Percentiles rank a stretch among this genome's conserved stretches.
phyloP scores from a whole-genome alignment of 1,140 invertebrate genomes.

The Anastrepha ludens region DNA sequence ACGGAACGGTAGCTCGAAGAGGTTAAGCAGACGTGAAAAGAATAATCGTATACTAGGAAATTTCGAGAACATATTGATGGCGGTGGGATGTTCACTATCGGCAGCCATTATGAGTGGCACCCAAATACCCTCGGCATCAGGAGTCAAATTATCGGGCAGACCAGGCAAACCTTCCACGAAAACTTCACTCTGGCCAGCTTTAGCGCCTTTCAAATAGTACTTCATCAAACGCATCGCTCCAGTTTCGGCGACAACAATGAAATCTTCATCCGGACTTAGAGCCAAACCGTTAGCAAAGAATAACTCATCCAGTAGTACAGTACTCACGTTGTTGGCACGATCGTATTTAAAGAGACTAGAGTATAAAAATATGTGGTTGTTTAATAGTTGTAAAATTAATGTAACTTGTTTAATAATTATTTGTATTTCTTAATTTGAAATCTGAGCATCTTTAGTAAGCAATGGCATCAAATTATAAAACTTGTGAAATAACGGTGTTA shows the following conservation, averaged over 20 bases:
- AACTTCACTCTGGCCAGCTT: slow-evolving; percentile 81
- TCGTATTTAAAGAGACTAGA: slow-evolving; percentile 76
- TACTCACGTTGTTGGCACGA: slow-evolving; percentile 76
- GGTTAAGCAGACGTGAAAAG: slow-evolving; percentile 75
- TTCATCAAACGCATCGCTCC: slow-evolving; percentile 76
- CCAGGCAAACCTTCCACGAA: slow-evolving; percentile 87
- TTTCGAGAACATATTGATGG: slow-evolving; percentile 75
- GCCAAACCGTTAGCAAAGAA: slow-evolving; percentile 87
- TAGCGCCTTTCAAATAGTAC: slow-evolving; percentile 83
- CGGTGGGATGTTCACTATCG: slow-evolving; percentile 75
- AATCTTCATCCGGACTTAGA: slow-evolving; percentile 83
- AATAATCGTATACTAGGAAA: slow-evolving; percentile 80
- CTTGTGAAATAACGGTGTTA: too few species aligned
- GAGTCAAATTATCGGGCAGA: slow-evolving; percentile 83
- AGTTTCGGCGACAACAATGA: slow-evolving; percentile 84
- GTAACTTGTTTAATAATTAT: too few species aligned
- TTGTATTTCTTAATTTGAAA: too few species aligned
- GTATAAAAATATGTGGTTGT: background rate
- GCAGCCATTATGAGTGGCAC: slow-evolving; percentile 77
- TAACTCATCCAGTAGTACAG: slow-evolving; percentile 81
- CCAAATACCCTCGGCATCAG: slow-evolving; percentile 81
- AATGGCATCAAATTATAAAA: too few species aligned
- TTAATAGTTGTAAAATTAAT: too few species aligned
- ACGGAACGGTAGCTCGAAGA: slow-evolving; percentile 78
- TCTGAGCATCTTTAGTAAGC: too few species aligned